Conservation (phyloP, 64 coral and sea anemone genomes). For the Trachythela sp. region DNA sequence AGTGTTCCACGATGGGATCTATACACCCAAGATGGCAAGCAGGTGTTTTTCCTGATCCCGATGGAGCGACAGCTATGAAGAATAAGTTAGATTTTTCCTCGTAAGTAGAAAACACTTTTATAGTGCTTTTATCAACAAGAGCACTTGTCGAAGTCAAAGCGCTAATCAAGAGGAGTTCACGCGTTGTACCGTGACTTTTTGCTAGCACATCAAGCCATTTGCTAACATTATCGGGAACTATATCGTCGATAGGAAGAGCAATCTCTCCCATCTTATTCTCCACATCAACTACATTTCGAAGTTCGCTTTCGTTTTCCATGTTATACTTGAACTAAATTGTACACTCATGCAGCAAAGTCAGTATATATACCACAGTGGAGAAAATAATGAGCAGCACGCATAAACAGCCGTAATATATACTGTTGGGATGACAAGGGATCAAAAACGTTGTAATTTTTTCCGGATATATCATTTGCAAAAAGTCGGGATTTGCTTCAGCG, state of each 20-base stretch:
- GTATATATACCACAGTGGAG: neutral
- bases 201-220: neutral
- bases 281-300: neutral
- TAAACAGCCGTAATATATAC: neutral
- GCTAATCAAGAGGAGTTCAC: conserved; percentile 29
- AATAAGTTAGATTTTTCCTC: conserved; percentile 41
- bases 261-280: neutral
- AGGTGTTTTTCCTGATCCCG: conserved; percentile 59
- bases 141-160: conserved; percentile 46
- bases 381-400: neutral
- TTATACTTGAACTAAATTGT: neutral
- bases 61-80: conserved; percentile 46
- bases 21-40: conserved; percentile 41
- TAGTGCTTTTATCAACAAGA: conserved; percentile 46
- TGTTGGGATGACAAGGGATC: no score
- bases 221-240: neutral
- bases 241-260: neutral
- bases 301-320: neutral
- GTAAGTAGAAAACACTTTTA: conserved; percentile 45
- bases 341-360: neutral
- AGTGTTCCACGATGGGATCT: conserved; percentile 31
- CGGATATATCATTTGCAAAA: no score
- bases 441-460: no score
- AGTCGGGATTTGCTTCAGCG: no score
- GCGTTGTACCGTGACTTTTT: conserved; percentile 17